Evolutionary conservation across 2,888 invertebrate species (phyloP).

Genomic region (Polyommatus iphigenia): DNA sequence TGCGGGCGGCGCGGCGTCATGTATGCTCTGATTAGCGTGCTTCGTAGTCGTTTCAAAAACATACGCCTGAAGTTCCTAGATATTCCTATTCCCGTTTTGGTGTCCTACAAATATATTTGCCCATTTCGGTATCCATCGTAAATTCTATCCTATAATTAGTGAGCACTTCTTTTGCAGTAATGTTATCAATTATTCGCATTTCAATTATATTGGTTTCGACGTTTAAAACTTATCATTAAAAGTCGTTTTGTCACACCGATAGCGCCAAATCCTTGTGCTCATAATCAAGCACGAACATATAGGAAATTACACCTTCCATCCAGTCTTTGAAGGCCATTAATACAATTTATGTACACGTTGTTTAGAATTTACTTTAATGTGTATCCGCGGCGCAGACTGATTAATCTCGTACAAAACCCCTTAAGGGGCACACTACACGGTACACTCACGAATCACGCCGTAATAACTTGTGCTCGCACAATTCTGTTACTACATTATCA

Average conservation of each 20-base stretch:
- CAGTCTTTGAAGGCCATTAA: slow-evolving; percentile 54
- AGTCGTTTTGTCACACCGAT: background rate
- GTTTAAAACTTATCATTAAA: background rate
- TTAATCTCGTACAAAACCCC: slow-evolving; percentile 56
- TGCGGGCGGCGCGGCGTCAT: background rate
- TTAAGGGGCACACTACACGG: slow-evolving; percentile 35
- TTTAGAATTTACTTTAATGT: slow-evolving; percentile 72
- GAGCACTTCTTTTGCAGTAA: too few species aligned
- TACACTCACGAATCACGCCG: slow-evolving; percentile 30
- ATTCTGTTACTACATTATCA: slow-evolving; percentile 32
- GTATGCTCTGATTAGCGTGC: slow-evolving; percentile 22
- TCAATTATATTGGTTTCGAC: background rate
- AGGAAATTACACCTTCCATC: slow-evolving; percentile 13
- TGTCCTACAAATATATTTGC: background rate
- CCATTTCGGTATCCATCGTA: background rate
- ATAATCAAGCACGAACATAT: background rate
- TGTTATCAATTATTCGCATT: too few species aligned
- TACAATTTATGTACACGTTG: slow-evolving; percentile 71
- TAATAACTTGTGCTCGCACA: slow-evolving; percentile 23
- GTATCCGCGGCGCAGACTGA: slow-evolving; percentile 60
- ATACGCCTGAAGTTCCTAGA: background rate
- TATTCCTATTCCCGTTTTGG: background rate
- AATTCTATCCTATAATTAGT: too few species aligned
- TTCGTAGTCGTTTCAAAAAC: background rate
- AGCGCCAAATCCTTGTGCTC: background rate